Evolutionary conservation across 2,113 vertebrate species (phyloP), one percentile per base, ranked within the genome.

Genomic region (Haplochromis burtoni): DNA sequence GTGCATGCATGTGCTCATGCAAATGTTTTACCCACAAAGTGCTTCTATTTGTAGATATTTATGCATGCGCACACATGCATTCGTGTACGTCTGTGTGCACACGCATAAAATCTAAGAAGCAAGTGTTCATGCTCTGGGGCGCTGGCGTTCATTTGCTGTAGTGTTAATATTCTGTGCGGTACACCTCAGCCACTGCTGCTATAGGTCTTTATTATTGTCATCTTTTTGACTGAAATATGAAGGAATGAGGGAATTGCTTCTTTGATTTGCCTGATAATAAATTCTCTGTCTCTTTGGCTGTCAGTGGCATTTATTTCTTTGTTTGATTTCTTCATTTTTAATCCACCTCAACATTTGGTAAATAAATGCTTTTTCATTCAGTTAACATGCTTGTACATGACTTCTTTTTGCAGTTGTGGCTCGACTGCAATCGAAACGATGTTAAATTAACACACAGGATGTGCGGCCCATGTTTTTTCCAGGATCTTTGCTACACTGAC

Each of bases 161-260:
- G 85, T 83, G 68, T 92, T 94, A 84, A 89, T 87, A 93, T 93
- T 91, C 81, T 8, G n/a, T 80, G 87, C 80, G 57, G 53, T 89
- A 86, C 84, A 80, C 87, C 86, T 88, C 88, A 86, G 88, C 45
- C 19, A 16, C 68, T 57, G 10, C 78, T 55, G 88, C 82, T 87
- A 87, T 76, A 53, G 11, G 83, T 40, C 85, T 85, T 66, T 80
- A 87, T 90, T 87, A 86, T 61, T 80, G 85, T 88, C 80, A 89
- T 86, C 14, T 88, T 73, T 82, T 79, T 57, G 73, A 78, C 73
- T 78, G 73, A 78, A 78, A 78, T 33, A 84, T 51, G 33, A 12
- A 54, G 17, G 10, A 83, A 57, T 63, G 33, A 84, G 51, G 26
- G 13, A 11, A 87, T 53, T 51, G 14, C 21, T 79, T 71, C 45